Evolutionary conservation across 2,113 vertebrate genomes (phyloP).

Genomic region (Syngnathus floridae): DNA sequence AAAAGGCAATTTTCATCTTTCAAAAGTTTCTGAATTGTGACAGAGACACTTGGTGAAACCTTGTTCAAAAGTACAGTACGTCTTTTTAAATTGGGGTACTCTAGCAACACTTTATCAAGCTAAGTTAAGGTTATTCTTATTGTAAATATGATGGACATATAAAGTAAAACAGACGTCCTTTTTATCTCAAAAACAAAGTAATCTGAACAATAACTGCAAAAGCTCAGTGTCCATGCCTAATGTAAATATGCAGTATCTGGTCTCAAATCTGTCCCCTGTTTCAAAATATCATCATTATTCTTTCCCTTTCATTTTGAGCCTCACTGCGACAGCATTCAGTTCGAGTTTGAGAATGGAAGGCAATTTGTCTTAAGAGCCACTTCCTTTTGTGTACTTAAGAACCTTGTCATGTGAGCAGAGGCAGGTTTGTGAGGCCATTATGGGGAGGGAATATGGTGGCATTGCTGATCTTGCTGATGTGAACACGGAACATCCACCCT

Average conservation of each 20-base stretch:
- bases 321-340: slow-evolving; percentile 28
- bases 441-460: slow-evolving; percentile 55
- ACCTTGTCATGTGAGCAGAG: slow-evolving; percentile 61
- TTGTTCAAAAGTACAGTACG: neutral
- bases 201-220: neutral
- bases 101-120: neutral
- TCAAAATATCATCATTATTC: slow-evolving; percentile 9
- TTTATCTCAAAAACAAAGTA: neutral
- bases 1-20: neutral
- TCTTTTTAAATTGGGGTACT: slow-evolving; percentile 2
- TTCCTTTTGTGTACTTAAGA: slow-evolving; percentile 69
- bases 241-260: neutral
- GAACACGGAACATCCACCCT: slow-evolving; percentile 18
- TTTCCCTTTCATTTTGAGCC: slow-evolving; percentile 40
- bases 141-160: neutral
- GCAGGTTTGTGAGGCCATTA: slow-evolving; percentile 39
- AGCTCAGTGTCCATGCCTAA: neutral
- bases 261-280: slow-evolving; percentile 11
- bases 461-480: slow-evolving; percentile 67
- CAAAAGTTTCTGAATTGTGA: neutral
- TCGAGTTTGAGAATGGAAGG: slow-evolving; percentile 52
- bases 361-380: slow-evolving; percentile 65
- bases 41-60: neutral
- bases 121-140: neutral
- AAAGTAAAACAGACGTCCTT: neutral